phyloP scores from a whole-genome alignment of 2,797 vertebrate genomes.

The Emys orbicularis region DNA sequence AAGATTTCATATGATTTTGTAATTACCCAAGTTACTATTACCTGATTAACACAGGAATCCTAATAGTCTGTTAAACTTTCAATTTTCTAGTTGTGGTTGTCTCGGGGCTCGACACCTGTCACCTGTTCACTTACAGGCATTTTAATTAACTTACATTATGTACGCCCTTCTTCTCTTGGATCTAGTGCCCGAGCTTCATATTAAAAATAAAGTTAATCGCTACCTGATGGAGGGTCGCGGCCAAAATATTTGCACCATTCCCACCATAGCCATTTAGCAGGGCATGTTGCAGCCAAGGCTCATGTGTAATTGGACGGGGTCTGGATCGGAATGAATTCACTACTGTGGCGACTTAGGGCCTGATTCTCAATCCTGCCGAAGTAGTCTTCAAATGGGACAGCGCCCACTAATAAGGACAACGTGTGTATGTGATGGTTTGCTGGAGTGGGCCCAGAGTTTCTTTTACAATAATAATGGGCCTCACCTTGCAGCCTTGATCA shows the following conservation, averaged over 20 bases:
- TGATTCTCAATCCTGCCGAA: not conserved
- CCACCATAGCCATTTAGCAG: slow-evolving; percentile 60
- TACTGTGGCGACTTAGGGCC: not conserved
- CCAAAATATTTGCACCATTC: slow-evolving; percentile 69
- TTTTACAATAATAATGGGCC: not conserved
- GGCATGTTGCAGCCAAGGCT: slow-evolving; percentile 10
- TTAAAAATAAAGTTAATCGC: slow-evolving; percentile 82
- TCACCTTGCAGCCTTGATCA: not conserved
- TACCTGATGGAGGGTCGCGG: slow-evolving; percentile 78
- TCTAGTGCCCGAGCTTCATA: slow-evolving; percentile 79
- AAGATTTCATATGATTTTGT: slow-evolving; percentile 84
- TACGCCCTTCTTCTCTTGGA: slow-evolving; percentile 76
- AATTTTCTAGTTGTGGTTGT: slow-evolving; percentile 80
- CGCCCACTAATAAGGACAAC: not conserved
- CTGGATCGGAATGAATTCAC: not conserved
- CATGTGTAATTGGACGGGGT: slow-evolving; percentile 33
- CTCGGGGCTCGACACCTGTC: slow-evolving; percentile 84
- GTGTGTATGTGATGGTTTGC: not conserved
- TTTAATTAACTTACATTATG: slow-evolving; percentile 86
- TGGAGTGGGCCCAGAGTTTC: not conserved
- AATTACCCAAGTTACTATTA: slow-evolving; percentile 86
- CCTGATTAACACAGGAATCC: slow-evolving; percentile 84
- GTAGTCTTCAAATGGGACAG: rapidly evolving
- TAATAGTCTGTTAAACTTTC: slow-evolving; percentile 78
- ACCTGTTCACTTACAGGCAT: slow-evolving; percentile 84